Conservation (phyloP, 2,113 vertebrate genomes). For the Dunckerocampus dactyliophorus region DNA sequence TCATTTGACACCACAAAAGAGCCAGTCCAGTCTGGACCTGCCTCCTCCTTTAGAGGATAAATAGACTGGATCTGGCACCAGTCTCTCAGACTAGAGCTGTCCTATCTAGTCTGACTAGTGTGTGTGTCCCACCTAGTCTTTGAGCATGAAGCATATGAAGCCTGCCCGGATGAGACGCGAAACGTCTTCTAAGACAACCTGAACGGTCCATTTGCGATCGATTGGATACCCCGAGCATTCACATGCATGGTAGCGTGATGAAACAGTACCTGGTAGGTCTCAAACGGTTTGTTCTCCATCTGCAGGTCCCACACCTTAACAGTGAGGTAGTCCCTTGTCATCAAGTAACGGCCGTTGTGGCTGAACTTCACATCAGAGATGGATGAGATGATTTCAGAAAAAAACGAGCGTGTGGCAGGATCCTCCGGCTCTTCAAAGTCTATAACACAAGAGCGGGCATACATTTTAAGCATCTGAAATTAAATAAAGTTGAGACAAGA, state of each 20-base stretch:
- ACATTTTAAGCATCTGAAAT: constrained; percentile 22
- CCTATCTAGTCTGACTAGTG: too few relatives aligned
- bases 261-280: constrained; percentile 87
- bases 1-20: too few relatives aligned
- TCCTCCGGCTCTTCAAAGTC: constrained; percentile 96
- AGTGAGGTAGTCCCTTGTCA: constrained; percentile 95
- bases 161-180: too few relatives aligned
- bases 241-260: neutral
- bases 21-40: too few relatives aligned
- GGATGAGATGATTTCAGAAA: constrained; percentile 97
- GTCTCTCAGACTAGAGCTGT: too few relatives aligned
- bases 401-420: constrained; percentile 91
- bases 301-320: constrained; percentile 97
- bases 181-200: too few relatives aligned
- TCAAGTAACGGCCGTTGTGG: constrained; percentile 93
- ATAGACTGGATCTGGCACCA: too few relatives aligned
- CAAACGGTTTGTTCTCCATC: constrained; percentile 93
- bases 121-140: too few relatives aligned
- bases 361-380: constrained; percentile 97
- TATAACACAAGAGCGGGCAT: constrained; percentile 40
- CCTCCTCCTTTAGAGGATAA: too few relatives aligned
- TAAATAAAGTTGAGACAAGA: neutral
- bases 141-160: too few relatives aligned
- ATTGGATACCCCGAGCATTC: too few relatives aligned
- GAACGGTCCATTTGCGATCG: too few relatives aligned